These are phyloP conservation scores for Pogonomyrmex barbatus DNA, from an alignment of 1,140 invertebrate genomes.

Conservation along the genomic window DNA sequence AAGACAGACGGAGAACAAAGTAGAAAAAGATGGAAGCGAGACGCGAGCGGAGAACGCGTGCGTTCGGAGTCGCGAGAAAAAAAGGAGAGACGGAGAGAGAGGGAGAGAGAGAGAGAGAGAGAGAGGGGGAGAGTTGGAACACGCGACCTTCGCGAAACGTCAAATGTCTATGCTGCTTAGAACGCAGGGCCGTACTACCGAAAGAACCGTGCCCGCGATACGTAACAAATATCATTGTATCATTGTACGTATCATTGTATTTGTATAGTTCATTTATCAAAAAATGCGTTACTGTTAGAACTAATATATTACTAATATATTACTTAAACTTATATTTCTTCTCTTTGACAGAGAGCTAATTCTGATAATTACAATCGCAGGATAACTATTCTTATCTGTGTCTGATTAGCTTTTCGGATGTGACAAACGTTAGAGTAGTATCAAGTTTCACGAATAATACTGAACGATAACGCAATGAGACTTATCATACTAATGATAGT, in stretches of 20 bases:
- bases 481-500: not conserved
- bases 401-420: not conserved
- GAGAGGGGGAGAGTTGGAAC: conserved; percentile 65
- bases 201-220: conserved; percentile 59
- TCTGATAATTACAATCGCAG: not conserved
- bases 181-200: conserved; percentile 69
- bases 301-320: not conserved
- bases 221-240: too few relatives aligned
- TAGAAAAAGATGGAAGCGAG: conserved; percentile 45
- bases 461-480: conserved; percentile 4
- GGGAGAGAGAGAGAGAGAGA: conserved; percentile 18
- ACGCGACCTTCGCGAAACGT: conserved; percentile 78
- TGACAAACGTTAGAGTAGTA: not conserved
- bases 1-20: conserved; percentile 53
- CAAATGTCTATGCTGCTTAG: conserved; percentile 76
- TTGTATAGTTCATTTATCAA: not conserved
- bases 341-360: not conserved
- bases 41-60: conserved; percentile 3
- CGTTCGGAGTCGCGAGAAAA: not conserved
- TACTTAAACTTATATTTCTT: not conserved
- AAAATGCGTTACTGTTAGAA: not conserved
- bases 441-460: not conserved
- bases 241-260: too few relatives aligned
- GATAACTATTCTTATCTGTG: not conserved
- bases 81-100: conserved; percentile 55